Evolutionary conservation across 1,140 invertebrate species (phyloP).

Genomic region (Nasonia longicornis): DNA sequence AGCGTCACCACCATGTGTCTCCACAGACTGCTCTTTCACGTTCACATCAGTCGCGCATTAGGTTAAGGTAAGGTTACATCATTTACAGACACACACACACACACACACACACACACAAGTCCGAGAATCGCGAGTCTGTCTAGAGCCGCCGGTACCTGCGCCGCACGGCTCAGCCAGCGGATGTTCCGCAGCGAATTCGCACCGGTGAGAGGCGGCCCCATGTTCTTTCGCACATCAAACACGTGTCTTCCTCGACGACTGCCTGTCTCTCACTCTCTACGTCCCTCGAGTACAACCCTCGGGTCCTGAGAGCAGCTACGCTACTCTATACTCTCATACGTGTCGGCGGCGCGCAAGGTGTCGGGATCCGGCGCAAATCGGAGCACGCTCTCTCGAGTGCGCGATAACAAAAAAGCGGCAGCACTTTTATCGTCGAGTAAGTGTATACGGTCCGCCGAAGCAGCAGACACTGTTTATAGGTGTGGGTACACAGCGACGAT

Average conservation of each 20-base stretch:
- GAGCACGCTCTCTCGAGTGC: not conserved
- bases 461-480: not conserved
- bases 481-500: not conserved
- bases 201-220: not conserved
- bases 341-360: not conserved
- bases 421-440: not conserved
- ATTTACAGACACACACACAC: not conserved
- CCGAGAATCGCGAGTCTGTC: not conserved
- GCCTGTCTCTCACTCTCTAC: not conserved
- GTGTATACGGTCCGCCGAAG: not conserved
- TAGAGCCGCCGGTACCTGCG: not conserved
- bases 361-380: not conserved
- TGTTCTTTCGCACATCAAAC: not conserved
- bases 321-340: not conserved
- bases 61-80: constrained; percentile 6
- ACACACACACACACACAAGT: not conserved
- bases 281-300: not conserved
- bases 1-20: not conserved
- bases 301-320: too few species aligned
- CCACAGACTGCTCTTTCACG: not conserved
- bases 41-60: not conserved
- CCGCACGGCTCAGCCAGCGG: not conserved
- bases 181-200: not conserved
- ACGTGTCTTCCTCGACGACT: not conserved
- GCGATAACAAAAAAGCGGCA: constrained; percentile 1